A percentile compares a stretch with the other conserved stretches of the same genome.
Conservation (phyloP, 2,113 vertebrate species). For the Nycticorax nycticorax region DNA sequence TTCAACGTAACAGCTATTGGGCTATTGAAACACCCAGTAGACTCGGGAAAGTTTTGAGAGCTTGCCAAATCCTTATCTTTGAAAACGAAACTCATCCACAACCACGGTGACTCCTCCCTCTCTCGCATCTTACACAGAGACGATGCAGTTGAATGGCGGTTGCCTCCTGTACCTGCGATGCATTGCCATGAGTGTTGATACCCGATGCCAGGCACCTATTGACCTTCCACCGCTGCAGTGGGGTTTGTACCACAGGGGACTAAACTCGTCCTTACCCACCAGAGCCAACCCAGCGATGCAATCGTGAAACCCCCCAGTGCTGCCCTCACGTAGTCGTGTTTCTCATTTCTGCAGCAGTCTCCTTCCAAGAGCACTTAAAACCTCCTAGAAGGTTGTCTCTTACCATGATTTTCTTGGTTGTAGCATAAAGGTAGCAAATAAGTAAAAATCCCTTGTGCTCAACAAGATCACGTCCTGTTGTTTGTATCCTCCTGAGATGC, state of each 20-base stretch:
- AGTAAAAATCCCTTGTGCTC: neutral
- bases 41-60: neutral
- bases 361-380: neutral
- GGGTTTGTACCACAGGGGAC: neutral
- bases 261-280: too few species aligned
- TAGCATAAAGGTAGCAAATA: neutral
- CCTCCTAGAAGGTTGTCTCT: neutral
- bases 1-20: accelerated
- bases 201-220: neutral
- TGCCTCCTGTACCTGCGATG: accelerated
- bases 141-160: accelerated
- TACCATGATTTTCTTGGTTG: accelerated
- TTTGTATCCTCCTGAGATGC: neutral
- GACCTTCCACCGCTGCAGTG: neutral
- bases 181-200: accelerated
- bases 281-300: too few species aligned
- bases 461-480: accelerated
- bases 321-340: accelerated
- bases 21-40: accelerated
- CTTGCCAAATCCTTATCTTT: neutral
- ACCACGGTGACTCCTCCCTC: neutral
- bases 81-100: neutral
- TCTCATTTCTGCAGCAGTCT: accelerated
- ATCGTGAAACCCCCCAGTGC: neutral
- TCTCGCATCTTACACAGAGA: accelerated